These are phyloP conservation scores for Erebia ligea DNA, from an alignment of 2,888 invertebrate species.

Conservation along the genomic window DNA sequence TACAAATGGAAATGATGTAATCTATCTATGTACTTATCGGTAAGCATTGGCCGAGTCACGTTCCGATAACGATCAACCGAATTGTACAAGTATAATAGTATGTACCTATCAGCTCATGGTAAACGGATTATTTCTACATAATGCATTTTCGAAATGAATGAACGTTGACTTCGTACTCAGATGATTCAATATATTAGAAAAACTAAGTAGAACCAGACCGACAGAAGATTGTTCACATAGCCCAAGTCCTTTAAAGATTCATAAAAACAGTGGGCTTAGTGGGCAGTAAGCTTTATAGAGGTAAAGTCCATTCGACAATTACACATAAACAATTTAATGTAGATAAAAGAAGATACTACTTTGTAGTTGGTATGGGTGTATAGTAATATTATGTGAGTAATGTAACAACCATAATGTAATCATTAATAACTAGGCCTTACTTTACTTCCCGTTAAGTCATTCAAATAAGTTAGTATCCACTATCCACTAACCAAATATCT, in stretches of 20 bases:
- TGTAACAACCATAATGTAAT: neutral
- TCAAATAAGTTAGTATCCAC: too few relatives aligned
- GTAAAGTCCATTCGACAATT: constrained; percentile 11
- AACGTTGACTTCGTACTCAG: neutral
- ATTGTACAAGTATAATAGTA: neutral
- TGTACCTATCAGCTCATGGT: neutral
- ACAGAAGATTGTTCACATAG: neutral
- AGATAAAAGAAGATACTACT: neutral
- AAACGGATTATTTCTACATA: neutral
- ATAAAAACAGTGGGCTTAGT: neutral
- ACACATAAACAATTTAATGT: constrained; percentile 9
- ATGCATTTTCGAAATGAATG: neutral
- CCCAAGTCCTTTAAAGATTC: neutral
- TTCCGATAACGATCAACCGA: neutral
- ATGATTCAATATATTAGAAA: neutral
- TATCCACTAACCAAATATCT: too few relatives aligned
- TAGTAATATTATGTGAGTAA: neutral
- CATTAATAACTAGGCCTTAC: neutral
- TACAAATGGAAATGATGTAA: neutral
- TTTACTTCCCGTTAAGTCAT: neutral
- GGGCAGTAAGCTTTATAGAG: neutral
- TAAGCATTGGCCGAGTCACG: neutral
- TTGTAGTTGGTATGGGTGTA: neutral
- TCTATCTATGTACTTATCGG: neutral
- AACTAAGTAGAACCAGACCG: neutral